Conservation (phyloP, 2,113 vertebrate species). For the Ardeotis arabs region DNA sequence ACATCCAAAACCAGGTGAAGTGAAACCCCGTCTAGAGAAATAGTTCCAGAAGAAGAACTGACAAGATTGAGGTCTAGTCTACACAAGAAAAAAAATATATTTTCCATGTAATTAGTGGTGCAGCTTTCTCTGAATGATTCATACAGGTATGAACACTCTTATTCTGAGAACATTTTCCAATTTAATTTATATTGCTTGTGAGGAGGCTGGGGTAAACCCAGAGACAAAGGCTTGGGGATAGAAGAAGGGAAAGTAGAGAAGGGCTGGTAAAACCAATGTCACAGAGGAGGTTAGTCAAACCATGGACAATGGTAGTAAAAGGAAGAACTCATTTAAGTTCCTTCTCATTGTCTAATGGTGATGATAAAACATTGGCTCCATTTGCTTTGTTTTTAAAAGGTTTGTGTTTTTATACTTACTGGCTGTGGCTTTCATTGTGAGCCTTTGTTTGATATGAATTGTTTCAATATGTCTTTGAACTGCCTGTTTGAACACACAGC, state of each 20-base stretch:
- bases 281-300: not conserved
- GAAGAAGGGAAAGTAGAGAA: not conserved
- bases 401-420: slow-evolving; percentile 7
- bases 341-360: not conserved
- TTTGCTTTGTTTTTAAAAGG: not conserved
- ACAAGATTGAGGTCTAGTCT: not conserved
- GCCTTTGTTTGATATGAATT: slow-evolving; percentile 30
- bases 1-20: not conserved
- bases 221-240: not conserved
- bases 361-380: not conserved
- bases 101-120: not conserved
- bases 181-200: not conserved
- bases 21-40: not conserved
- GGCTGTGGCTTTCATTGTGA: not conserved
- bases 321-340: not conserved
- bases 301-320: not conserved
- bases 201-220: not conserved
- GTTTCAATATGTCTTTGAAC: slow-evolving; percentile 42
- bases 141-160: not conserved
- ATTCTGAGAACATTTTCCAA: not conserved
- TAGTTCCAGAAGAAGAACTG: not conserved
- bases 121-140: not conserved
- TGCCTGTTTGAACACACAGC: not conserved
- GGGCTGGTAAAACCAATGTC: not conserved
- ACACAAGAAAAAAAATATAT: not conserved